A percentile compares a stretch with the other conserved stretches of the same genome.
phyloP scores from a whole-genome alignment of 2,888 invertebrate species.

The Alentia gelatinosa region DNA sequence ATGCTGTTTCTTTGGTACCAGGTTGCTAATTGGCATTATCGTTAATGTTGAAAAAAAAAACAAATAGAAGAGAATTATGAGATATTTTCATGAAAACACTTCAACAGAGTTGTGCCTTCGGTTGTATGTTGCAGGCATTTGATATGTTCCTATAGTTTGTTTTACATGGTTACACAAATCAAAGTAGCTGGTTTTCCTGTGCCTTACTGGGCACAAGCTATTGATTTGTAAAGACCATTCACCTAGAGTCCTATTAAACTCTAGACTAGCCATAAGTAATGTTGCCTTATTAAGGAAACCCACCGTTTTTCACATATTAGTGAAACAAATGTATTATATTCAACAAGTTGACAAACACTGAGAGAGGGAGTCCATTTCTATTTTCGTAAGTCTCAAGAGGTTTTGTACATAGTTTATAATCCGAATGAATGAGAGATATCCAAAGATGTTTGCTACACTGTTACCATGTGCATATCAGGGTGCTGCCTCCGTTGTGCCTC shows the following conservation, averaged over 20 bases:
- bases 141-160: neutral
- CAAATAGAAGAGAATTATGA: neutral
- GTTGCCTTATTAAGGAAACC: neutral
- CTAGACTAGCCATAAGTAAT: neutral
- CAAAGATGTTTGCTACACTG: neutral
- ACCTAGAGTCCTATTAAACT: neutral
- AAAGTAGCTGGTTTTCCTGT: neutral
- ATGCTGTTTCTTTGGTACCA: neutral
- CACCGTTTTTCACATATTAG: neutral
- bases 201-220: neutral
- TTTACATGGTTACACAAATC: neutral
- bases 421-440: neutral
- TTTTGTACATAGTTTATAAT: constrained; percentile 23
- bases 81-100: neutral
- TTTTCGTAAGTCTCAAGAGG: neutral
- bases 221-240: neutral
- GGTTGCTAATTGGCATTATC: too few relatives aligned
- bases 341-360: neutral
- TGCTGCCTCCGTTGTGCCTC: constrained; percentile 22
- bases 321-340: neutral
- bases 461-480: constrained; percentile 40
- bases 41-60: neutral
- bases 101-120: neutral
- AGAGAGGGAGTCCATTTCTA: neutral
- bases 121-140: neutral